Conservation (phyloP, 2,113 vertebrate species). For the Anolis sagrei region DNA sequence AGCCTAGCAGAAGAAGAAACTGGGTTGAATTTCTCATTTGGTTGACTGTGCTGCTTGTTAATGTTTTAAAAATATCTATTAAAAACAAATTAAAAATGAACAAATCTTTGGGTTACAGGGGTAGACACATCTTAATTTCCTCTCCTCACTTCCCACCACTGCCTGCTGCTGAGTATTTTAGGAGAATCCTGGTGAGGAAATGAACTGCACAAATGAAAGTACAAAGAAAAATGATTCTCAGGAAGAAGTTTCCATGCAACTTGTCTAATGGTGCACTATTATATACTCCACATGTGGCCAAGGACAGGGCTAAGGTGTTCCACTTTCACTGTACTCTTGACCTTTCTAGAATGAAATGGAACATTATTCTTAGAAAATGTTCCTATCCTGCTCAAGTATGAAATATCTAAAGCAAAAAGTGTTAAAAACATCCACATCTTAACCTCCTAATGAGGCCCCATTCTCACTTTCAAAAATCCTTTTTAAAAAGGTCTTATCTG, state of each 20-base stretch:
- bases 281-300: not conserved
- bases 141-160: too few relatives aligned
- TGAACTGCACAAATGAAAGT: not conserved
- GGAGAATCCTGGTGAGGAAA: not conserved
- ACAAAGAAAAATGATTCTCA: not conserved
- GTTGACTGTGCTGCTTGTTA: not conserved
- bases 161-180: not conserved
- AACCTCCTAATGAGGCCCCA: slow-evolving; percentile 29
- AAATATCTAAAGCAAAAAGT: not conserved
- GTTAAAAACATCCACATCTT: slow-evolving; percentile 7
- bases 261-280: slow-evolving; percentile 15
- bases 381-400: not conserved
- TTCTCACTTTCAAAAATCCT: slow-evolving; percentile 19
- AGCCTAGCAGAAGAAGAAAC: not conserved
- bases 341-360: slow-evolving; percentile 3
- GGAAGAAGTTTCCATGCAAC: slow-evolving; percentile 16
- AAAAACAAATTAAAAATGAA: not conserved
- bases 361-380: slow-evolving; percentile 1
- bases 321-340: slow-evolving; percentile 10
- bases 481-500: not conserved
- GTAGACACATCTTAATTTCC: not conserved
- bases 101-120: not conserved
- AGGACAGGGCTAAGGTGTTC: not conserved
- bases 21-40: not conserved
- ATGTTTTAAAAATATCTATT: not conserved